Evolutionary conservation across 2,888 invertebrate species (phyloP).

Genomic region (Amblyjoppa fuscipennis): DNA sequence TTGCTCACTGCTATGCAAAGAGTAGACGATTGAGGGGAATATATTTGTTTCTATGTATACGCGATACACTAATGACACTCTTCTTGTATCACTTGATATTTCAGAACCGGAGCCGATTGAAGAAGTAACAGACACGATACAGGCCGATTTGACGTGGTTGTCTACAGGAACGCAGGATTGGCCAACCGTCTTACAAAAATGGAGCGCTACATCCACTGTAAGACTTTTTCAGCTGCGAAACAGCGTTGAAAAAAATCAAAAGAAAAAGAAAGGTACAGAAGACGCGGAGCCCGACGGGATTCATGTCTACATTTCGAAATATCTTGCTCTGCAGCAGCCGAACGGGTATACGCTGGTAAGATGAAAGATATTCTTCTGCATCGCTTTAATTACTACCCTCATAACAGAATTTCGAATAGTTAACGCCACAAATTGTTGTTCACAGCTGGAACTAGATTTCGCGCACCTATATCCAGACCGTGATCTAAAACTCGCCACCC

Average conservation of each 20-base stretch:
- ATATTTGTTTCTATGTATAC: too few relatives aligned
- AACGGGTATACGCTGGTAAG: conserved; percentile 15
- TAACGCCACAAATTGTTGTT: neutral
- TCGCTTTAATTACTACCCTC: neutral
- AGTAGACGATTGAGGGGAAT: too few relatives aligned
- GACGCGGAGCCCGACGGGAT: neutral
- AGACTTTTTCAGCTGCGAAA: neutral
- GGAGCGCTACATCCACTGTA: conserved; percentile 2
- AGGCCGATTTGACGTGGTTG: conserved; percentile 5
- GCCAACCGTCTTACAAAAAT: conserved; percentile 9
- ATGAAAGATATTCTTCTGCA: neutral
- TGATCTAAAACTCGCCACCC: neutral
- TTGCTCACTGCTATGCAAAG: too few relatives aligned
- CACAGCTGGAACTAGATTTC: conserved; percentile 35
- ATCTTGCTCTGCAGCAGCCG: conserved; percentile 25
- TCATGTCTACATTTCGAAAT: neutral
- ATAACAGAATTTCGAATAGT: neutral
- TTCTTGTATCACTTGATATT: neutral
- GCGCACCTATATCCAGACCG: conserved; percentile 14
- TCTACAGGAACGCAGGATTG: conserved; percentile 13
- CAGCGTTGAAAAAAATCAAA: neutral
- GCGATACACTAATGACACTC: neutral
- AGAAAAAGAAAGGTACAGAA: neutral
- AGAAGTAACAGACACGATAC: neutral
- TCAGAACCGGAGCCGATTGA: neutral